phyloP scores from a whole-genome alignment of 2,888 invertebrate genomes.

The Exocentrus adspersus region DNA sequence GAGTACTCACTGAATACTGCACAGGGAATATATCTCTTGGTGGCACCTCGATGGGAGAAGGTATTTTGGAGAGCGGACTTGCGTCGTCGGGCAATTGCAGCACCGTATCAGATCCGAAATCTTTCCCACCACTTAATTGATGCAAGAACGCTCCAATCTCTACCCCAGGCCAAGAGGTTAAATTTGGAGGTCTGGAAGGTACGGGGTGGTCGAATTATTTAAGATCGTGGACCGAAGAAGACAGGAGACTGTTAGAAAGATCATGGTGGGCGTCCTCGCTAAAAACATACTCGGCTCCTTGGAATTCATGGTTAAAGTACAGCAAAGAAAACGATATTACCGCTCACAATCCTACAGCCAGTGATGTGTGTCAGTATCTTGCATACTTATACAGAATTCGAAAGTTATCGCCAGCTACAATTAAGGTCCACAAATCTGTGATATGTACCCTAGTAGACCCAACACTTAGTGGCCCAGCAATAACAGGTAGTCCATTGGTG shows the following conservation, averaged over 20 bases:
- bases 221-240: constrained; percentile 38
- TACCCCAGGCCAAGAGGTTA: constrained; percentile 39
- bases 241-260: constrained; percentile 29
- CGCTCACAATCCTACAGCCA: constrained; percentile 17
- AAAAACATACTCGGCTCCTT: constrained; percentile 35
- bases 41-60: constrained; percentile 43
- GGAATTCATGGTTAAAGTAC: constrained; percentile 34
- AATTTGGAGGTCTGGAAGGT: constrained; percentile 49
- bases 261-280: constrained; percentile 36
- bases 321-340: constrained; percentile 4
- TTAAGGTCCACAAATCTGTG: too few relatives aligned
- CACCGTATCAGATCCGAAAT: constrained; percentile 32
- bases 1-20: constrained; percentile 42
- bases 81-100: constrained; percentile 20
- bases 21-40: constrained; percentile 42
- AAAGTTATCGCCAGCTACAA: constrained; percentile 38
- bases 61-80: constrained; percentile 48
- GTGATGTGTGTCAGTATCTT: constrained; percentile 31
- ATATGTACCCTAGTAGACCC: constrained; percentile 43
- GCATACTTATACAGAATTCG: constrained; percentile 32
- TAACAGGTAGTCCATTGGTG: constrained; percentile 34
- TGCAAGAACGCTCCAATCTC: constrained; percentile 31
- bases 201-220: constrained; percentile 43
- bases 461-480: neutral
- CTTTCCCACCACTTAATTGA: constrained; percentile 34